Evolutionary conservation across 1,140 invertebrate species (phyloP).

Genomic region (Oncopodura yosiiana): DNA sequence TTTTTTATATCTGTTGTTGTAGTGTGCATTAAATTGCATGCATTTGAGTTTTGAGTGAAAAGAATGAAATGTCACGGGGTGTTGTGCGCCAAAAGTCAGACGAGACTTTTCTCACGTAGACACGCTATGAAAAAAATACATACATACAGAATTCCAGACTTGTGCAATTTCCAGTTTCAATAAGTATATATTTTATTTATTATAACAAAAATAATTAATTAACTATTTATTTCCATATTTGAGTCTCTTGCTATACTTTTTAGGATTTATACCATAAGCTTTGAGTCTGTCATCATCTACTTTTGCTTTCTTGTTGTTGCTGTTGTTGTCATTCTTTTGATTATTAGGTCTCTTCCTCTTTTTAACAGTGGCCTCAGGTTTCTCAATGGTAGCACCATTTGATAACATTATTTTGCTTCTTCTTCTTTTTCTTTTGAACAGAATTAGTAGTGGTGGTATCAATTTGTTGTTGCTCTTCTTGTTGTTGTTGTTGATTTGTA

Average conservation of each 20-base stretch:
- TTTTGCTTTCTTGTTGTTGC: no score
- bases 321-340: no score
- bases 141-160: no score
- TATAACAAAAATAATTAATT: neutral
- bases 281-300: conserved; percentile 65
- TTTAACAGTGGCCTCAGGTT: conserved; percentile 36
- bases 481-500: conserved; percentile 35
- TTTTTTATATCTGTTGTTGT: no score
- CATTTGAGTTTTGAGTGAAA: no score
- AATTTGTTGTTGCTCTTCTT: conserved; percentile 19
- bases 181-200: no score
- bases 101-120: no score
- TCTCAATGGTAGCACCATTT: conserved; percentile 8
- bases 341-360: conserved; percentile 33
- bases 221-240: conserved; percentile 45
- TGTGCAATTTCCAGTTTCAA: no score
- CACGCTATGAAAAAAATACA: no score
- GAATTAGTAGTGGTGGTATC: conserved; percentile 13
- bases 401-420: conserved; percentile 18
- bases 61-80: neutral
- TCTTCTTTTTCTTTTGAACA: conserved; percentile 12
- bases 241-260: conserved; percentile 65
- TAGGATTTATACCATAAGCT: conserved; percentile 85
- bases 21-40: no score
- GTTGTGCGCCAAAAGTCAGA: neutral